Evolutionary conservation across 2,888 invertebrate species (phyloP), one percentile per base, ranked within the genome.

Genomic region (Drosophila pegasa): DNA sequence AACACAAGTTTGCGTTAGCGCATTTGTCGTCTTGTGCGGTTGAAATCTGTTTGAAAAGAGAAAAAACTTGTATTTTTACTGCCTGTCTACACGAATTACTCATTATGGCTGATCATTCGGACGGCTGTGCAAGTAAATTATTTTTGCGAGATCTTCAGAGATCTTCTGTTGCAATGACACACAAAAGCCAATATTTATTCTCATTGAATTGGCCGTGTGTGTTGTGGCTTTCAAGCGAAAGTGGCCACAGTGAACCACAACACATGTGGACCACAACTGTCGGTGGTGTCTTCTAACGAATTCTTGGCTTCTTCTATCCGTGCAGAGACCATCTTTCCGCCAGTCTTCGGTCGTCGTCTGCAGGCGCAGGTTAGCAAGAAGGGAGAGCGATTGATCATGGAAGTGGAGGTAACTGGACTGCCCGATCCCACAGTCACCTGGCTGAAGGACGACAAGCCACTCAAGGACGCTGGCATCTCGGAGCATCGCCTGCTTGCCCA

Each of bases 331-430:
- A 94, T 96, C 75, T 95, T 96, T 87, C 96, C 96, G 35, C 97
- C 97, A 38, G 95, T 96, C 50, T 96, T 97, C 91, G 95, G 96
- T 3, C 94, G 95, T 80, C 94, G 96, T 56, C 93, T 97, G 51
- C 96, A 96, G 92, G 95, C 96, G 5, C 95, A 95, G 91, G 95
- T 95, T 10, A 94, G 95, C 7, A 95, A 95, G 79, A 94, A 94
- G 77, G 95, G 95, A 10, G 95, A 96, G 81, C 93, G 96, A 62
- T 93, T 95, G 8, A 93, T 94, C 16, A 94, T 96, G 94, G 96
- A 96, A 91, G 95, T 96, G 6, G 96, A 96, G 91, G 95, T 96
- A 2, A 95, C 95, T n/a, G 96, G 96, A 43, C 94, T 95, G 37
- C 96, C 96, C 1, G 94, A 95, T 52, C 96, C 96, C 3, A 93